Percentiles rank a stretch among this genome's conserved stretches.
phyloP scores from a whole-genome alignment of 2,113 vertebrate species.

The Xerus inauris region DNA sequence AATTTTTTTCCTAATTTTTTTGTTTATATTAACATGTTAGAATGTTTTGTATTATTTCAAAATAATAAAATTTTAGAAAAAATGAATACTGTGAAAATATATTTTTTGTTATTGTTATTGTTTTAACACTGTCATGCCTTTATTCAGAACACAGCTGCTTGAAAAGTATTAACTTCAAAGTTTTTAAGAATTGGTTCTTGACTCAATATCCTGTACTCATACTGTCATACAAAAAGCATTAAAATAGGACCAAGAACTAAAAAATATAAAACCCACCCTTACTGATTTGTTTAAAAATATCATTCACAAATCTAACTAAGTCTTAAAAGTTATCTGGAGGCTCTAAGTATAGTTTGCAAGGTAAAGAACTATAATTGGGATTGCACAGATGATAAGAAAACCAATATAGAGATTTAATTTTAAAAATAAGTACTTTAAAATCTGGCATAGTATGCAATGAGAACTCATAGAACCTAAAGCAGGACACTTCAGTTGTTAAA shows the following conservation, averaged over 20 bases:
- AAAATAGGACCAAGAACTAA: slow-evolving; percentile 87
- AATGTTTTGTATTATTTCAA: not conserved
- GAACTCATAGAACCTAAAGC: slow-evolving; percentile 37
- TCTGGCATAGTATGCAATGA: not conserved
- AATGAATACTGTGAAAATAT: not conserved
- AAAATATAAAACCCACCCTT: slow-evolving; percentile 89
- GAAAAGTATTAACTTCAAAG: slow-evolving; percentile 87
- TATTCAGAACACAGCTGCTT: slow-evolving; percentile 89
- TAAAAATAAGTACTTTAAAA: slow-evolving; percentile 66
- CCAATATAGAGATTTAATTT: slow-evolving; percentile 59
- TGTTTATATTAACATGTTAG: not conserved
- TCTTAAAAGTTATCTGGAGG: slow-evolving; percentile 84
- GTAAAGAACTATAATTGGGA: slow-evolving; percentile 73
- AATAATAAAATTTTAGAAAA: not conserved
- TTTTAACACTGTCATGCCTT: slow-evolving; percentile 89
- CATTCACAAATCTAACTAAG: slow-evolving; percentile 84
- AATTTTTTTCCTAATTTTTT: not conserved
- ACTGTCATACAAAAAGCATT: slow-evolving; percentile 88
- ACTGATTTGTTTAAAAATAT: slow-evolving; percentile 87
- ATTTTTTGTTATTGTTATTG: slow-evolving; percentile 52
- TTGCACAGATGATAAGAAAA: slow-evolving; percentile 75
- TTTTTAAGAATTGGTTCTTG: slow-evolving; percentile 78
- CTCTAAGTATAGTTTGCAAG: slow-evolving; percentile 78
- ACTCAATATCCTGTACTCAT: slow-evolving; percentile 86
- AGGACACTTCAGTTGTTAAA: slow-evolving; percentile 11